A percentile compares a stretch with the other conserved stretches of the same genome.
phyloP scores from a whole-genome alignment of 2,888 invertebrate species.

The Drosophila mayaguana region DNA sequence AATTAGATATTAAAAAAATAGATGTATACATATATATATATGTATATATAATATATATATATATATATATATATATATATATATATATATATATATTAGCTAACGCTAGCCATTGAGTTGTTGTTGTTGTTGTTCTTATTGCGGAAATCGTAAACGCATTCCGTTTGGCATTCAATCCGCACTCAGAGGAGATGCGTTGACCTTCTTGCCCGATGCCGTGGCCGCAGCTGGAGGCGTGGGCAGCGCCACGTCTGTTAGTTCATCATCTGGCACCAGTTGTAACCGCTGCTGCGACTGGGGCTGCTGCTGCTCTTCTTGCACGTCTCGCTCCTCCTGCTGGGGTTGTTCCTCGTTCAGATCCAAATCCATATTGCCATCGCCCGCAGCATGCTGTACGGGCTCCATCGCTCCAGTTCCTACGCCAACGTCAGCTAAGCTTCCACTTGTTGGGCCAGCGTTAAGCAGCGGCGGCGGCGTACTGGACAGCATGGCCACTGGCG shows the following conservation, averaged over 20 bases:
- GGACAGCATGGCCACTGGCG: slow-evolving; percentile 79
- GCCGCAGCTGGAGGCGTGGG: slow-evolving; percentile 41
- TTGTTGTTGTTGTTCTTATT: slow-evolving; percentile 33
- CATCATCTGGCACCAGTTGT: slow-evolving; percentile 40
- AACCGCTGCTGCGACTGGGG: slow-evolving; percentile 1
- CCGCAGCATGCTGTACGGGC: slow-evolving; percentile 29
- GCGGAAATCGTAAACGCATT: slow-evolving; percentile 14
- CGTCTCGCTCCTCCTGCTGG: not conserved
- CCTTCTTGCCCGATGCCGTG: slow-evolving; percentile 53
- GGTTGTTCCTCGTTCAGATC: slow-evolving; percentile 12
- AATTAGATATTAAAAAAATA: slow-evolving; percentile 67
- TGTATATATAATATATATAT: slow-evolving; percentile 3
- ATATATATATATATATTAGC: slow-evolving; percentile 21
- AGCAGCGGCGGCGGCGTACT: slow-evolving; percentile 81
- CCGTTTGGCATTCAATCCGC: slow-evolving; percentile 67
- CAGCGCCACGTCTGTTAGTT: slow-evolving; percentile 60
- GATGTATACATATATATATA: slow-evolving; percentile 39
- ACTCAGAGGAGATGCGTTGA: slow-evolving; percentile 54
- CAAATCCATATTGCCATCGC: slow-evolving; percentile 42
- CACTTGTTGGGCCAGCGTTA: not conserved
- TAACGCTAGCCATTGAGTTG: slow-evolving; percentile 24
- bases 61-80: slow-evolving; percentile 25
- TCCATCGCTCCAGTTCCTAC: slow-evolving; percentile 3
- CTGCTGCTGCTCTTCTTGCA: not conserved
- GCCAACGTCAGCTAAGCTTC: not conserved